Evolutionary conservation across 1,140 invertebrate species (phyloP), one percentile per base, ranked within the genome.

Genomic region (Zaprionus africanus): DNA sequence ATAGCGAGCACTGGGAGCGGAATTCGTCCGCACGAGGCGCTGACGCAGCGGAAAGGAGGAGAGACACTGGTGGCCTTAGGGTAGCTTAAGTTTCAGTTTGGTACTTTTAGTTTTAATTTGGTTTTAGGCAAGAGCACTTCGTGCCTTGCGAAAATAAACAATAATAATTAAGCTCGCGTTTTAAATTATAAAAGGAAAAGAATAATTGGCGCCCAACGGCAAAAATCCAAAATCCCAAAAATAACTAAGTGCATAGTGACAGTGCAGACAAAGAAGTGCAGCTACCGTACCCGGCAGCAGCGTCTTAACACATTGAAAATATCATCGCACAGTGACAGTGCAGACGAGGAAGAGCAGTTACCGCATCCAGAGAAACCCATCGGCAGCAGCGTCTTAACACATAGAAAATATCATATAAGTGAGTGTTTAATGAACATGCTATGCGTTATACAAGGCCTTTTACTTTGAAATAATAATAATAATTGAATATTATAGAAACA

Each of bases 191-290:
- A n/a, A n/a, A n/a, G 13, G 5, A 41, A 41, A n/a, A 15, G 22
- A n/a, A n/a, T 41, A 41, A 41, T 41, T 41, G 38, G 38, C 38
- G 38, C 38, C 38, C 38, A 41, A 41, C 38, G 38, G 38, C 38
- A 41, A 41, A 41, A 41, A 41, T 0, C 13, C 13, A 41, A 41
- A 41, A 41, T 5, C 38, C 38, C 38, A 41, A 41, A 41, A n/a
- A 41, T 41, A 41, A 41, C 38, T n/a, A 41, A 41, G 15, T 41
- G 15, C 38, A 41, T n/a, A 41, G 38, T 41, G 38, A n/a, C 38
- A n/a, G 38, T 41, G 38, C 38, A 41, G 38, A n/a, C 38, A 41
- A 41, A n/a, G 15, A 41, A 22, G 38, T 5, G 38, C 38, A 41
- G 38, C 38, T 41, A 41, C 38, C 38, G 38, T 15, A 41, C 5